phyloP scores from a whole-genome alignment of 2,797 vertebrate genomes.

The Sebastes nivosus region DNA sequence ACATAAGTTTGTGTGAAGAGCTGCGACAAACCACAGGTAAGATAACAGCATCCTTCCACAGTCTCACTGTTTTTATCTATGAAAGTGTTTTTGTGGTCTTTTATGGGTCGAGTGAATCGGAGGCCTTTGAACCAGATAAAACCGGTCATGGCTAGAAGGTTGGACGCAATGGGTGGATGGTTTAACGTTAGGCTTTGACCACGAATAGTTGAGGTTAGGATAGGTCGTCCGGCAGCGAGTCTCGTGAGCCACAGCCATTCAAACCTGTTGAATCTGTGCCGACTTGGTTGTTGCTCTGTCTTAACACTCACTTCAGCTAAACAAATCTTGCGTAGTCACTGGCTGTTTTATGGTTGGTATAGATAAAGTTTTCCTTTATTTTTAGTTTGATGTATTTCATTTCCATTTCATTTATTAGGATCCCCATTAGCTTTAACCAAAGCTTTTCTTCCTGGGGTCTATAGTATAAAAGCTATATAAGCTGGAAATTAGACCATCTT shows the following conservation, averaged over 20 bases:
- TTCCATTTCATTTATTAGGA: too few relatives aligned
- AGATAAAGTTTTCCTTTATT: too few relatives aligned
- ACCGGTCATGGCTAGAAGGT: not conserved
- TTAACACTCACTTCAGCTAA: not conserved
- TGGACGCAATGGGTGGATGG: too few relatives aligned
- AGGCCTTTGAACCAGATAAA: not conserved
- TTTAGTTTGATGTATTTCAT: too few relatives aligned
- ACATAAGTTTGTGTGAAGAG: slow-evolving; percentile 95
- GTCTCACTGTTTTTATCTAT: not conserved
- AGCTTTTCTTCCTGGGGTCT: too few relatives aligned
- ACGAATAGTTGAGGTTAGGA: too few relatives aligned
- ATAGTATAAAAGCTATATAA: too few relatives aligned
- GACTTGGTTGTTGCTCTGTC: not conserved
- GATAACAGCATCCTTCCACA: not conserved
- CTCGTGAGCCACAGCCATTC: too few relatives aligned
- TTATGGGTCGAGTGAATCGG: not conserved
- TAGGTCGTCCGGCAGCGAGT: too few relatives aligned
- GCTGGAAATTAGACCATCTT: too few relatives aligned
- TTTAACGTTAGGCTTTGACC: too few relatives aligned
- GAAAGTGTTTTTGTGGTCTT: not conserved
- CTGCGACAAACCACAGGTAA: slow-evolving; percentile 91
- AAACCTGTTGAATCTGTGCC: not conserved
- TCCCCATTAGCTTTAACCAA: too few relatives aligned
- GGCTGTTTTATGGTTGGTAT: not conserved
- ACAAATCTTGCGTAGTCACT: not conserved